phyloP scores from a whole-genome alignment of 2,888 invertebrate species.

The Acanthosepion pharaonis region DNA sequence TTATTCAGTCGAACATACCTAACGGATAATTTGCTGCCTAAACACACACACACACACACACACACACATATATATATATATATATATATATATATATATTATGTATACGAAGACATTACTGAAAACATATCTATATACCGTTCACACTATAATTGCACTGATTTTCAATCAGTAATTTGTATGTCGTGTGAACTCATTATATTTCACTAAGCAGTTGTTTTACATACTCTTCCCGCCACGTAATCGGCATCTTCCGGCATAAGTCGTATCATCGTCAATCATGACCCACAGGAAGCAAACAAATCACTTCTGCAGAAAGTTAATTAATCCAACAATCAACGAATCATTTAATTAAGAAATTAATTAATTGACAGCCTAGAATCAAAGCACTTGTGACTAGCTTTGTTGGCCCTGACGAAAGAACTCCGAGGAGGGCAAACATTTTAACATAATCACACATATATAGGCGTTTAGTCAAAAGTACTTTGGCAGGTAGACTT shows the following conservation, averaged over 20 bases:
- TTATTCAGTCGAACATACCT: too few species aligned
- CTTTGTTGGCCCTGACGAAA: background rate
- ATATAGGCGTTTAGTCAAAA: background rate
- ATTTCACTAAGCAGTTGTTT: background rate
- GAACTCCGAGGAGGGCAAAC: background rate
- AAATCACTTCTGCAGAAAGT: background rate
- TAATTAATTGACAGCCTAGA: background rate
- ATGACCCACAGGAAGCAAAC: slow-evolving; percentile 22
- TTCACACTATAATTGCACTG: too few species aligned
- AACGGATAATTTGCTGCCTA: too few species aligned
- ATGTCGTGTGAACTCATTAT: too few species aligned
- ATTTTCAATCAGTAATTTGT: too few species aligned
- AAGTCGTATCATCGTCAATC: background rate
- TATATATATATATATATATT: too few species aligned
- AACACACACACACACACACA: too few species aligned
- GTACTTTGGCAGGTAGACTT: too few species aligned
- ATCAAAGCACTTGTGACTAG: background rate
- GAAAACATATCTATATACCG: too few species aligned
- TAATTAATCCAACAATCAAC: background rate
- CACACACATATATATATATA: too few species aligned
- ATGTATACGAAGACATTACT: too few species aligned
- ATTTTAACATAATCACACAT: background rate
- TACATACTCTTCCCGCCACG: background rate
- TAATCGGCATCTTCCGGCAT: background rate
- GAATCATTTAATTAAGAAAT: background rate